A percentile compares a stretch with the other conserved stretches of the same genome.
These are phyloP conservation scores for Beaufortia kweichowensis DNA, from an alignment of 2,113 vertebrate genomes.

Conservation along the genomic window DNA sequence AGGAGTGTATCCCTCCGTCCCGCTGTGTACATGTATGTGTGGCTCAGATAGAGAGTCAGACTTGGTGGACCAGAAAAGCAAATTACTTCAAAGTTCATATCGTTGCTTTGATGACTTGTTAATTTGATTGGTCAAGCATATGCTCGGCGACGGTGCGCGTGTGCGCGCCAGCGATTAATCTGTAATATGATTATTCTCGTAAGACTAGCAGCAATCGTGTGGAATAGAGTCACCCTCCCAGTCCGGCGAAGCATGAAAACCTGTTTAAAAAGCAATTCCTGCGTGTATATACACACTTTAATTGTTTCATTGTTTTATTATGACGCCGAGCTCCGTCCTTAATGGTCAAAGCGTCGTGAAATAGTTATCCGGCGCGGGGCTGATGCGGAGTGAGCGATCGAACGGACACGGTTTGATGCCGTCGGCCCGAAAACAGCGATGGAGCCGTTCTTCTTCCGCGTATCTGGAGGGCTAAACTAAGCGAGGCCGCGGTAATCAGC, in stretches of 20 bases:
- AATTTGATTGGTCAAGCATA: slow-evolving; percentile 46
- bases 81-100: slow-evolving; percentile 29
- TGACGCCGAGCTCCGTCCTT: slow-evolving; percentile 14
- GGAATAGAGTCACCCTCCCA: slow-evolving; percentile 44
- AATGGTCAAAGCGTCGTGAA: slow-evolving; percentile 42
- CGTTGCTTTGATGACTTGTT: slow-evolving; percentile 48
- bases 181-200: slow-evolving; percentile 51
- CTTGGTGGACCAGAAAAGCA: slow-evolving; percentile 24
- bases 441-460: slow-evolving; percentile 24
- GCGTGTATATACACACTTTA: slow-evolving; percentile 39
- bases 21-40: slow-evolving; percentile 14
- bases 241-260: slow-evolving; percentile 50
- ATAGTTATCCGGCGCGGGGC: slow-evolving; percentile 5
- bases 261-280: slow-evolving; percentile 58
- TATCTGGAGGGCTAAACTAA: slow-evolving; percentile 37
- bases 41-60: slow-evolving; percentile 1
- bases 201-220: slow-evolving; percentile 44
- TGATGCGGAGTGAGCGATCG: slow-evolving; percentile 16
- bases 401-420: slow-evolving; percentile 32
- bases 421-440: slow-evolving; percentile 20
- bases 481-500: slow-evolving; percentile 14
- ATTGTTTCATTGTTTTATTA: slow-evolving; percentile 60
- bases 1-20: slow-evolving; percentile 4
- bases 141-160: neutral
- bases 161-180: slow-evolving; percentile 35